A percentile compares a stretch with the other conserved stretches of the same genome.
Evolutionary conservation across 2,113 vertebrate species (phyloP).

Genomic region (Corythornis madagascariensis): DNA sequence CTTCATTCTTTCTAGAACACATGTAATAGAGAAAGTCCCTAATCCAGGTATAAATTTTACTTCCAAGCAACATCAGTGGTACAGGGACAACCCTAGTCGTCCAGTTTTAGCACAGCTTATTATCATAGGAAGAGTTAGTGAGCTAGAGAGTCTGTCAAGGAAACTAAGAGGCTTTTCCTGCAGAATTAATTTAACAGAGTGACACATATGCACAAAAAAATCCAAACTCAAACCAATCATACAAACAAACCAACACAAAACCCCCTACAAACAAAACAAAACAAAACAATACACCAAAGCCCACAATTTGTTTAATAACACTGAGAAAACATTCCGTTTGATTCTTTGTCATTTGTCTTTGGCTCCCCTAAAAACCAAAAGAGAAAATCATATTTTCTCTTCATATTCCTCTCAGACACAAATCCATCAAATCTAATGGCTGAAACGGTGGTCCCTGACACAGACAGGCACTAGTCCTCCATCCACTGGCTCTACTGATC

Average conservation of each 20-base stretch:
- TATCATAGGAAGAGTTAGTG: background rate
- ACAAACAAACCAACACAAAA: background rate
- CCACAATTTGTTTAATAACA: background rate
- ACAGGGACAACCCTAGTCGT: background rate
- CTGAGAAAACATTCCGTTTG: background rate
- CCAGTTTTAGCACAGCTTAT: background rate
- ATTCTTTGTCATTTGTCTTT: background rate
- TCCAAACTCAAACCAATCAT: background rate
- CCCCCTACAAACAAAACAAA: background rate
- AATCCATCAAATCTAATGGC: background rate
- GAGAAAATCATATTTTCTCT: background rate
- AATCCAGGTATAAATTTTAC: background rate
- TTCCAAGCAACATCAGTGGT: background rate
- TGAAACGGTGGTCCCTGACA: background rate
- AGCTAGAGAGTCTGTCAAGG: background rate
- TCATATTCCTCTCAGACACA: background rate
- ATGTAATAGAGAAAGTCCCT: background rate
- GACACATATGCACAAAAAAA: background rate
- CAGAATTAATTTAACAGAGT: background rate
- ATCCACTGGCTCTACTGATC: background rate
- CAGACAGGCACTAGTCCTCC: background rate
- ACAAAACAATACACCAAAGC: background rate
- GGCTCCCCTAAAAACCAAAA: background rate
- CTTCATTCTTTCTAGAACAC: background rate
- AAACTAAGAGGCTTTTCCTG: background rate